Evolutionary conservation across 2,797 vertebrate genomes (phyloP).

Genomic region (Gymnothorax reevesii): DNA sequence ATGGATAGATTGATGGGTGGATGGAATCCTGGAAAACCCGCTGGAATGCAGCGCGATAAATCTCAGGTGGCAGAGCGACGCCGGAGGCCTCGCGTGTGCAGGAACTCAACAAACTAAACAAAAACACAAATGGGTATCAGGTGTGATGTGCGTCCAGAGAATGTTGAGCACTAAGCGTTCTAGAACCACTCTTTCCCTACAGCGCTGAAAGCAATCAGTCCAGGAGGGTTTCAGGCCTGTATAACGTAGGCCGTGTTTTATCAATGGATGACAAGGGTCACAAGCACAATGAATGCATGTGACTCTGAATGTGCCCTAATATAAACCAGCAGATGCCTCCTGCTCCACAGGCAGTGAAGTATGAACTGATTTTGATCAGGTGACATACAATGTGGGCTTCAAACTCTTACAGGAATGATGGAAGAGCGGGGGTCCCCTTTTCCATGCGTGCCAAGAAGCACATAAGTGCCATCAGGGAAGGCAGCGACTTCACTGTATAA

Average conservation of each 20-base stretch:
- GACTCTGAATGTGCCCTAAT: neutral
- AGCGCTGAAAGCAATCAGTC: neutral
- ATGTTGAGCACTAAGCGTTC: neutral
- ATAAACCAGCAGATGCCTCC: neutral
- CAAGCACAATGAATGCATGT: neutral
- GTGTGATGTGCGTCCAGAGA: neutral
- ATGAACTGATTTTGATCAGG: neutral
- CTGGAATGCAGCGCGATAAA: conserved; percentile 47
- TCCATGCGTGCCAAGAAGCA: too few species aligned
- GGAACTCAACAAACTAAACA: neutral
- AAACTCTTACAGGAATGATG: neutral
- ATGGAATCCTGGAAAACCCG: conserved; percentile 69
- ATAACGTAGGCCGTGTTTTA: too few species aligned
- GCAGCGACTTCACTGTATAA: too few species aligned
- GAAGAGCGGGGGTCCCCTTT: too few species aligned
- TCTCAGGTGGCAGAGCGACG: conserved; percentile 17
- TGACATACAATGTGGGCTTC: neutral
- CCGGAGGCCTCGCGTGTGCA: neutral
- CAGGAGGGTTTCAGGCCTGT: neutral
- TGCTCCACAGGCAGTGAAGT: neutral
- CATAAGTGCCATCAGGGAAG: too few species aligned
- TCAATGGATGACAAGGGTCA: neutral
- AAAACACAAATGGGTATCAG: conserved; percentile 6
- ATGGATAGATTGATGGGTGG: conserved; percentile 44
- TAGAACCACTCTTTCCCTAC: neutral